A percentile compares a stretch with the other conserved stretches of the same genome.
These are phyloP conservation scores for Distichodus sexfasciatus DNA, from an alignment of 2,797 vertebrate species.

Conservation along the genomic window DNA sequence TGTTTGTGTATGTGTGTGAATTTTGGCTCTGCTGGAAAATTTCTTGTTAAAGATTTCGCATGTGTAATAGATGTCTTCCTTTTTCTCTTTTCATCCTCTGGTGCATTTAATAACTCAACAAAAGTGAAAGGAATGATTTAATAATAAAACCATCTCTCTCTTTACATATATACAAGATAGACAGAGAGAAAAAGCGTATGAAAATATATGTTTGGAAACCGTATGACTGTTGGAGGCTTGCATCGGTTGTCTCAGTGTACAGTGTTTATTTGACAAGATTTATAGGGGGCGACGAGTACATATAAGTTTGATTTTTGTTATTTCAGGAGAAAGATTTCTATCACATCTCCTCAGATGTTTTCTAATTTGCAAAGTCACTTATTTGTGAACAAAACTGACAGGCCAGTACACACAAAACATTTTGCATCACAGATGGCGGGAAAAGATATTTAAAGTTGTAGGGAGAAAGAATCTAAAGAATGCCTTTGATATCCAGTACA, in stretches of 20 bases:
- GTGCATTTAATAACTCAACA: too few species aligned
- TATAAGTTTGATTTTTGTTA: constrained; percentile 51
- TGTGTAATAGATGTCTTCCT: background rate
- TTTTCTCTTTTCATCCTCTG: too few species aligned
- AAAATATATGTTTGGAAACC: background rate
- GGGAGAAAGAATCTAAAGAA: background rate
- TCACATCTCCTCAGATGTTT: constrained; percentile 40
- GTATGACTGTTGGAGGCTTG: constrained; percentile 32
- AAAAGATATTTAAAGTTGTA: constrained; percentile 18
- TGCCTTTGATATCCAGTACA: constrained; percentile 32
- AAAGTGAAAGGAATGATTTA: too few species aligned
- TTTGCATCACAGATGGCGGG: constrained; percentile 27
- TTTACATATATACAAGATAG: too few species aligned
- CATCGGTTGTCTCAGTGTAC: constrained; percentile 12
- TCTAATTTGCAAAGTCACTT: constrained; percentile 42
- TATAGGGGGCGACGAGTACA: constrained; percentile 54
- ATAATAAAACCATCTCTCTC: too few species aligned
- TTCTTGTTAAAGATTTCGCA: background rate
- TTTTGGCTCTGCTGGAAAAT: background rate
- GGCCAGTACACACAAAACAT: constrained; percentile 25
- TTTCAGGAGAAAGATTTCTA: constrained; percentile 41
- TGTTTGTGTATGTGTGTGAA: background rate
- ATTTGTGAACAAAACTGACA: constrained; percentile 28
- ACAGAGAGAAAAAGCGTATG: background rate
- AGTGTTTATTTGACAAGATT: constrained; percentile 56